Conservation (phyloP, 2,797 vertebrate genomes). For the Sparus aurata region DNA sequence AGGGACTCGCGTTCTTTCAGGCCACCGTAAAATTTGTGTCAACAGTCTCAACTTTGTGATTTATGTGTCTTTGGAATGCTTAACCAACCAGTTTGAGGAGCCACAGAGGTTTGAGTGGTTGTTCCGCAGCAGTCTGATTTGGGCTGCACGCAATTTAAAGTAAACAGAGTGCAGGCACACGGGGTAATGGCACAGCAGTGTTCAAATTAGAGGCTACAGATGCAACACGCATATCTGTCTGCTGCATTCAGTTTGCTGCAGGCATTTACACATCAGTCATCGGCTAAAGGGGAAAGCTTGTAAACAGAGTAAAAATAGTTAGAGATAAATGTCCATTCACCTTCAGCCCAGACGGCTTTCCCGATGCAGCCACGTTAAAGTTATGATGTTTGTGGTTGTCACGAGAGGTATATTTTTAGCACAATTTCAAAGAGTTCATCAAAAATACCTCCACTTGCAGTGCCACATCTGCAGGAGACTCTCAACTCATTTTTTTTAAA, state of each 20-base stretch:
- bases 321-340: not conserved
- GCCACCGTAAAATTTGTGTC: not conserved
- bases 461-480: slow-evolving; percentile 9
- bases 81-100: not conserved
- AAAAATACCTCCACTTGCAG: not conserved
- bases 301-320: not conserved
- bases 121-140: not conserved
- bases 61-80: not conserved
- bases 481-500: not conserved
- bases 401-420: not conserved
- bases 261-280: not conserved
- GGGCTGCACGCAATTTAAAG: not conserved
- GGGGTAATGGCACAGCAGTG: not conserved
- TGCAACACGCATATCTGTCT: not conserved
- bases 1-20: not conserved
- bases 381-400: not conserved
- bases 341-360: not conserved
- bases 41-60: not conserved
- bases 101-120: not conserved
- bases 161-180: slow-evolving; percentile 7
- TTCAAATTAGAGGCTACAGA: slow-evolving; percentile 38
- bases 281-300: not conserved
- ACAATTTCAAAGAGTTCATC: not conserved
- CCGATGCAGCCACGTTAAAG: not conserved
- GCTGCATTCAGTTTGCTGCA: slow-evolving; percentile 1